A percentile compares a stretch with the other conserved stretches of the same genome.
These are phyloP conservation scores for Hoplodrina ambigua DNA, from an alignment of 2,888 invertebrate species.

Conservation along the genomic window DNA sequence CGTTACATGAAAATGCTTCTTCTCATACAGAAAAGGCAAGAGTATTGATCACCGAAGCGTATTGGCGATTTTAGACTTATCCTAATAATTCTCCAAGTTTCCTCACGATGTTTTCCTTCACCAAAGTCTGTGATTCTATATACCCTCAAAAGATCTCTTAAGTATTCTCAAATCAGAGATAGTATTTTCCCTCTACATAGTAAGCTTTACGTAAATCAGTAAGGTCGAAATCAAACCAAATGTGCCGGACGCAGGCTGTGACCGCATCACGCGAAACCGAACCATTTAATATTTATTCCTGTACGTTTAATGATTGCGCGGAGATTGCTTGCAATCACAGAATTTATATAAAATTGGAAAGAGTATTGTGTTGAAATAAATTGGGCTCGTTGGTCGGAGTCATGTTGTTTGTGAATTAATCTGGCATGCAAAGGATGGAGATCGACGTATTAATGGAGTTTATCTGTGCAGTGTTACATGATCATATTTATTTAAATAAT, in stretches of 20 bases:
- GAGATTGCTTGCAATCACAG: conserved; percentile 48
- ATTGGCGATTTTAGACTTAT: too few species aligned
- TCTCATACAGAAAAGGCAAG: too few species aligned
- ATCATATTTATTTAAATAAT: neutral
- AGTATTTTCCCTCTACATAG: neutral
- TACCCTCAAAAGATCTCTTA: neutral
- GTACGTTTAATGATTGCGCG: conserved; percentile 35
- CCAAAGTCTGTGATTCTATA: too few species aligned
- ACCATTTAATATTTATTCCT: conserved; percentile 63
- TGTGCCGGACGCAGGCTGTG: conserved; percentile 16
- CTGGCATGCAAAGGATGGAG: conserved; percentile 1
- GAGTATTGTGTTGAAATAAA: conserved; percentile 41
- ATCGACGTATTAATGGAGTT: conserved; percentile 2
- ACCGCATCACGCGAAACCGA: conserved; percentile 38
- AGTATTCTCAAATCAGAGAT: neutral
- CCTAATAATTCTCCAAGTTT: too few species aligned
- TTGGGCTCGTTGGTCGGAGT: conserved; percentile 17
- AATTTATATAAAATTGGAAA: conserved; percentile 43
- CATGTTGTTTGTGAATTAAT: conserved; percentile 21
- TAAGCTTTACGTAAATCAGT: conserved; percentile 43
- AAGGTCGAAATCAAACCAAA: conserved; percentile 39
- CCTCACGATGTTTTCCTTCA: too few species aligned
- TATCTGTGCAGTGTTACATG: neutral
- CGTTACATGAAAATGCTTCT: neutral
- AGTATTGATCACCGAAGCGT: too few species aligned